Conservation (phyloP, 2,113 vertebrate species). For the Rhinopomastus cyanomelas region DNA sequence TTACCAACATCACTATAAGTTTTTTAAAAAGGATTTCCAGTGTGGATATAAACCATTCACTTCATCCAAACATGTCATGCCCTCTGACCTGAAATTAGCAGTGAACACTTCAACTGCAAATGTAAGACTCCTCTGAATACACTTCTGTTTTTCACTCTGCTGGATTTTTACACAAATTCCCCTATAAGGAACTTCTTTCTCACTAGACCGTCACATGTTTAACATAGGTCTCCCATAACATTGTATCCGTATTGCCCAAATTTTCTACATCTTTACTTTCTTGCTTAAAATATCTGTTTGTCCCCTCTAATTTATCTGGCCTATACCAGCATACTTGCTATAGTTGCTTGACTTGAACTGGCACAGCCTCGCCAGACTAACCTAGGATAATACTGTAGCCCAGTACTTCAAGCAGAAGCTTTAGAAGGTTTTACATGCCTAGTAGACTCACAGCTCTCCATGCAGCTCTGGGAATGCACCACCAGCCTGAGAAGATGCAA, state of each 20-base stretch:
- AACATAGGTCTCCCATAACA: background rate
- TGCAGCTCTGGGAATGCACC: background rate
- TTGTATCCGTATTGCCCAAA: background rate
- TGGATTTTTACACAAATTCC: slow-evolving; percentile 20
- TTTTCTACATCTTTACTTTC: background rate
- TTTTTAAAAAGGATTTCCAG: slow-evolving; percentile 27
- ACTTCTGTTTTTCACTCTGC: slow-evolving; percentile 39
- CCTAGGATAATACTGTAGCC: too few relatives aligned
- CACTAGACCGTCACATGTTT: background rate
- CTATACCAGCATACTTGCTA: background rate
- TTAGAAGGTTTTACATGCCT: background rate
- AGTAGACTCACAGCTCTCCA: background rate
- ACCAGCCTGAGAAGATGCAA: background rate
- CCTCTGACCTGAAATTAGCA: slow-evolving; percentile 28
- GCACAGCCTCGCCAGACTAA: too few relatives aligned
- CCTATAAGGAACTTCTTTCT: background rate
- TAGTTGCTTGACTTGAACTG: too few relatives aligned
- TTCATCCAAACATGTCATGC: background rate
- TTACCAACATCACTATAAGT: background rate
- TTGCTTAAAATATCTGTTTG: background rate
- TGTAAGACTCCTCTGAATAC: slow-evolving; percentile 16
- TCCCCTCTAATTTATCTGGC: background rate
- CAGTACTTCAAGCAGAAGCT: background rate
- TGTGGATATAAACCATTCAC: background rate
- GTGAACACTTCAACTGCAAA: slow-evolving; percentile 29